Conservation (phyloP, 2,113 vertebrate genomes). For the Salvelinus sp. region DNA sequence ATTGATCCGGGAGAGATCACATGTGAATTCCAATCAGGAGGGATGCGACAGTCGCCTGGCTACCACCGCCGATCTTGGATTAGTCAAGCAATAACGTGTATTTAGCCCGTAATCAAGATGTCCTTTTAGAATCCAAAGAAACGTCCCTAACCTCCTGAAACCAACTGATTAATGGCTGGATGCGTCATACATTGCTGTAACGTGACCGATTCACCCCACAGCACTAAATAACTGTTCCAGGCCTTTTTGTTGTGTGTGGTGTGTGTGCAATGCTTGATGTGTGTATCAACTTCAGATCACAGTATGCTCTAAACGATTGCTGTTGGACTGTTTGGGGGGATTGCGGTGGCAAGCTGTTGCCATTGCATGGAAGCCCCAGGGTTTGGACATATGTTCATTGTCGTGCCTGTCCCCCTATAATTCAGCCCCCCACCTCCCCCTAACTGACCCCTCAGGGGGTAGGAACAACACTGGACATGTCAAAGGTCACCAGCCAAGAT, state of each 20-base stretch:
- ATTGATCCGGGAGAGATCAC: constrained; percentile 48
- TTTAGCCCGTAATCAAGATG: neutral
- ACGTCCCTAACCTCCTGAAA: constrained; percentile 23
- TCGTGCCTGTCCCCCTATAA: neutral
- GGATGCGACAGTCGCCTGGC: constrained; percentile 29
- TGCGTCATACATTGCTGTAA: neutral
- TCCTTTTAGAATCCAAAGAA: constrained; percentile 28
- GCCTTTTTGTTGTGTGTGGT: constrained; percentile 21
- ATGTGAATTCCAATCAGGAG: constrained; percentile 54
- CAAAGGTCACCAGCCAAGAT: constrained; percentile 21
- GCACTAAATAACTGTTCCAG: neutral
- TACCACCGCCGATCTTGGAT: constrained; percentile 15
- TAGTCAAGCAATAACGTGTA: neutral
- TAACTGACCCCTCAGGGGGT: constrained; percentile 13
- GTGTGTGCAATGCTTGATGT: neutral
- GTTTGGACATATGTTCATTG: constrained; percentile 1
- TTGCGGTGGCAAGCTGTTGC: neutral
- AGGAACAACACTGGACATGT: constrained; percentile 4
- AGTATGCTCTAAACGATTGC: neutral
- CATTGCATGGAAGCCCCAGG: neutral
- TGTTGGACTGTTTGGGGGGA: neutral
- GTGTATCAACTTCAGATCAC: neutral
- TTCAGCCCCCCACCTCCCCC: neutral
- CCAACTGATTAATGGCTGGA: constrained; percentile 19
- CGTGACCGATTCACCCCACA: neutral